Conservation (phyloP, 1,140 invertebrate genomes). For the Aethina tumida region DNA sequence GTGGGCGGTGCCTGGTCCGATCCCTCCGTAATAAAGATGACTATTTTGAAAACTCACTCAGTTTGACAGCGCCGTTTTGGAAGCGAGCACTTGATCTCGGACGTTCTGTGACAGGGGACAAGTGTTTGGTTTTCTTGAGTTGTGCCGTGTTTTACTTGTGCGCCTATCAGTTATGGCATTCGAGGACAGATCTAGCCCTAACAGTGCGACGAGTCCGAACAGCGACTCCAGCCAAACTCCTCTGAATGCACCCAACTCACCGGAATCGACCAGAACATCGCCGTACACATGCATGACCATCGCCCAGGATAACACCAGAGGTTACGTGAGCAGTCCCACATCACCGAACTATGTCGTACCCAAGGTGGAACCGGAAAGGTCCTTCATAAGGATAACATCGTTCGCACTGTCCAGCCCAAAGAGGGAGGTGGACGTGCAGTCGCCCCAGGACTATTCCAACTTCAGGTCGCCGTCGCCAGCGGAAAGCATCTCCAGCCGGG, state of each 20-base stretch:
- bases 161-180: conserved; percentile 29
- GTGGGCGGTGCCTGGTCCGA: conserved; percentile 25
- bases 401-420: conserved; percentile 30
- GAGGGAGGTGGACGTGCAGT: conserved; percentile 17
- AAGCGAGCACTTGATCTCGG: conserved; percentile 32
- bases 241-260: conserved; percentile 29
- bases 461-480: conserved; percentile 19
- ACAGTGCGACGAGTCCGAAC: conserved; percentile 26
- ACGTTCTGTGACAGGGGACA: conserved; percentile 6
- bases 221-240: conserved; percentile 11
- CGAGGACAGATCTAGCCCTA: conserved; percentile 34
- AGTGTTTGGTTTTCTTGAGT: conserved; percentile 3
- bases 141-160: conserved; percentile 7
- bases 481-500: conserved; percentile 15
- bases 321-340: conserved; percentile 8
- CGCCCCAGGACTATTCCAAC: conserved; percentile 15
- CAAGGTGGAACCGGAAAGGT: conserved; percentile 16
- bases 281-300: conserved; percentile 33
- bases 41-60: conserved; percentile 40
- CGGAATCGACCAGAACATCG: conserved; percentile 32
- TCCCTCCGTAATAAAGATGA: conserved; percentile 37
- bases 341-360: conserved; percentile 15
- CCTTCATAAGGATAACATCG: conserved; percentile 32
- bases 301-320: conserved; percentile 15
- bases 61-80: conserved; percentile 37